Percentiles rank a stretch among this genome's conserved stretches.
phyloP scores from a whole-genome alignment of 2,113 vertebrate species.

The Glaucidium brasilianum region DNA sequence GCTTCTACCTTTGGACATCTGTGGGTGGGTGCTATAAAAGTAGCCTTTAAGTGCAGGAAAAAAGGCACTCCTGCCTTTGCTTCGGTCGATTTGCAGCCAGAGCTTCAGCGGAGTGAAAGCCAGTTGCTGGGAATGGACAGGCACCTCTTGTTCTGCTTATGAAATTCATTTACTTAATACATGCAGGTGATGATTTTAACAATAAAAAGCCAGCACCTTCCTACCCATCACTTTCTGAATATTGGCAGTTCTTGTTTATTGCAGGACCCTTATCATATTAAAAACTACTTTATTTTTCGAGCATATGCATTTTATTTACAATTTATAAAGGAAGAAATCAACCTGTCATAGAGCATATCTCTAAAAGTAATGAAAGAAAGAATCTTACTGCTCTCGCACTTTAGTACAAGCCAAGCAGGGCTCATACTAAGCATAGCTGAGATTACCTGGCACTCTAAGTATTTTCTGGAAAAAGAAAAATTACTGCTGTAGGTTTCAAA shows the following conservation, averaged over 20 bases:
- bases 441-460: neutral
- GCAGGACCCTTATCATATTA: neutral
- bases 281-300: neutral
- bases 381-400: neutral
- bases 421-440: neutral
- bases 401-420: neutral
- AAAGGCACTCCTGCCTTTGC: neutral
- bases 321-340: constrained; percentile 12
- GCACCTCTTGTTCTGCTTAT: neutral
- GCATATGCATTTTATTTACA: neutral
- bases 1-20: neutral
- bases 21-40: neutral
- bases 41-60: neutral
- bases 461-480: constrained; percentile 58
- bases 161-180: neutral
- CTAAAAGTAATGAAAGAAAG: neutral
- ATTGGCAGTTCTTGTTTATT: neutral
- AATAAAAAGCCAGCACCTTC: neutral
- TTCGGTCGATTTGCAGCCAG: neutral
- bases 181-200: neutral
- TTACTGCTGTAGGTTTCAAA: constrained; percentile 16
- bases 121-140: neutral
- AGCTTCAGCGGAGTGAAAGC: neutral
- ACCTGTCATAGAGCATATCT: neutral
- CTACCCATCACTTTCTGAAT: neutral